Evolutionary conservation across 2,888 invertebrate species (phyloP), one percentile per base, ranked within the genome.

Genomic region (Apamea sordens): DNA sequence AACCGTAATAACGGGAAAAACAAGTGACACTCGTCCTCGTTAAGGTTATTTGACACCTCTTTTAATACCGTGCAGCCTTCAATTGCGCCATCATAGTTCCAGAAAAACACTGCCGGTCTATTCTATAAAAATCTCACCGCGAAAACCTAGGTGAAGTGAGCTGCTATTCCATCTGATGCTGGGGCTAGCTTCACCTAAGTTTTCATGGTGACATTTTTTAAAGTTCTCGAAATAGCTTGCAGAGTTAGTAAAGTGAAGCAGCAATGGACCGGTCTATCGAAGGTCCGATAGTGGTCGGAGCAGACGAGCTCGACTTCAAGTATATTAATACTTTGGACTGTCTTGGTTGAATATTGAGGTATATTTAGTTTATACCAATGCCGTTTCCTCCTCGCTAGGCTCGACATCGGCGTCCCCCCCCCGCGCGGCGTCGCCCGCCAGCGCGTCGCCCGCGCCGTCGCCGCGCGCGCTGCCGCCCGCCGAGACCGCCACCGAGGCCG

Each of bases 401-500:
- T 84, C 84, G 0, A 28, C 88, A 0, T 41, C 83, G 0, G 81
- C 73, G 0, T 77, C 82, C n/a, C 79, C 76, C 32, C 79, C 77
- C 8, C 61, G 73, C 68, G 83, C 86, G 92, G n/a, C 91, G 21
- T 67, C 88, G 65, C 65, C 83, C 8, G 36, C 13, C 7, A 13
- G 2, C 50, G 36, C 71, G 0, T 73, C 85, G 41, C 73, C 83
- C 24, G 70, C 77, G 15, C 53, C 69, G 0, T 28, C 81, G 6
- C 86, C 82, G 68, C 88, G 86, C 80, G 76, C 92, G 28, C 91
- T 94, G 76, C 95, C 95, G 36, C 95, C 95, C 88, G 95, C 97
- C 0, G 97, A 97, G 91, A 97, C 97, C 76, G 97, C 97, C 88
- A 95, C 96, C 2, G 97, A 97, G 89, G 97, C 97, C 3, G 96